phyloP scores from a whole-genome alignment of 23 tunicate genomes.

The Ascidia mentula region DNA sequence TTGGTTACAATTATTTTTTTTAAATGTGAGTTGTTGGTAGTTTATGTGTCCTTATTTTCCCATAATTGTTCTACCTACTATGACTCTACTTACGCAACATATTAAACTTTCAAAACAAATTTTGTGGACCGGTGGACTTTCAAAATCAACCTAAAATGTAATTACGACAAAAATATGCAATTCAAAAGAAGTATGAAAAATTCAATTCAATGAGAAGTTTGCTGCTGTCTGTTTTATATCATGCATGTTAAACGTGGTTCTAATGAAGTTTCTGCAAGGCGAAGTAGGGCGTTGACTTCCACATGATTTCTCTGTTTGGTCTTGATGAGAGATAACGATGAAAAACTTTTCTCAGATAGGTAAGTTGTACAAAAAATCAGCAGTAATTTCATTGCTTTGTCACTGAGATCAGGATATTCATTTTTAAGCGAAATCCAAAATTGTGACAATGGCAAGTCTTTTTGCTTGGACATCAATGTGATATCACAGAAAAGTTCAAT shows the following conservation, averaged over 20 bases:
- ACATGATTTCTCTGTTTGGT: no score
- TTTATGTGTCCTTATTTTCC: background rate
- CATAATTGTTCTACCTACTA: background rate
- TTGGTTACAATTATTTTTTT: background rate
- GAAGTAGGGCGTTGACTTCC: no score
- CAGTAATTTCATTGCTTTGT: conserved; percentile 55
- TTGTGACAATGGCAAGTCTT: conserved; percentile 62
- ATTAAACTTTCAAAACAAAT: no score
- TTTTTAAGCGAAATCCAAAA: conserved; percentile 61
- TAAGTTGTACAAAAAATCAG: conserved; percentile 60
- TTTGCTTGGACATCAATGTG: conserved; percentile 53
- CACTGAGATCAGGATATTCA: conserved; percentile 60
- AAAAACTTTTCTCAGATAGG: conserved; percentile 57
- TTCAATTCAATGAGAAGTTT: no score
- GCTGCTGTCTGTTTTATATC: no score
- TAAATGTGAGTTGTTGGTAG: background rate
- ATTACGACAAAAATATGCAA: no score
- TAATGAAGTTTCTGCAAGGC: no score
- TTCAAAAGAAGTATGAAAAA: no score
- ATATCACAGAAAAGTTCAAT: conserved; percentile 55
- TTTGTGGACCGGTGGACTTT: no score
- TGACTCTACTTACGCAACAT: no score
- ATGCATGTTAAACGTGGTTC: no score
- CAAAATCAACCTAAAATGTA: no score
- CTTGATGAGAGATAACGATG: conserved; percentile 57